phyloP scores from a whole-genome alignment of 2,888 invertebrate genomes.

The Cantharis rufa region DNA sequence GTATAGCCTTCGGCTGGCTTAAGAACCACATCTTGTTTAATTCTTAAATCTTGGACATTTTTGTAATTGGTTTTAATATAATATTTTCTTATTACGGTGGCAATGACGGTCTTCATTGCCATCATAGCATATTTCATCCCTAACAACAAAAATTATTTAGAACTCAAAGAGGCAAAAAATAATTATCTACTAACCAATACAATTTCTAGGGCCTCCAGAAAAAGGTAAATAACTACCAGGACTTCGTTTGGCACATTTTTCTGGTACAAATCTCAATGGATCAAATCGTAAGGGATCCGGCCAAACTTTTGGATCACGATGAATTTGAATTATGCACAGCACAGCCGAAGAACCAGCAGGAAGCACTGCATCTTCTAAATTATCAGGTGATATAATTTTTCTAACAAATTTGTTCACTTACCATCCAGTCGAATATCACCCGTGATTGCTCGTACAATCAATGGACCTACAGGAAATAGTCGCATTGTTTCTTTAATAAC shows the following conservation, averaged over 20 bases:
- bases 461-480: slow-evolving; percentile 37
- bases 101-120: slow-evolving; percentile 1
- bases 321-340: background rate
- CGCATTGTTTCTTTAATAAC: background rate
- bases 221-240: background rate
- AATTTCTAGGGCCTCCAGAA: background rate
- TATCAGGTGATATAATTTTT: background rate
- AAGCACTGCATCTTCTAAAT: background rate
- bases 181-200: background rate
- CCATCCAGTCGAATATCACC: slow-evolving; percentile 13
- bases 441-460: slow-evolving; percentile 21
- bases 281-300: slow-evolving; percentile 1
- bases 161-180: background rate
- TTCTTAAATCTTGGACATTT: background rate
- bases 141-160: background rate
- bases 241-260: background rate
- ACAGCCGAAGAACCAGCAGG: background rate
- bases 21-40: background rate
- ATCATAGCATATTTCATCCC: slow-evolving; percentile 5
- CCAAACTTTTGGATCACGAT: background rate
- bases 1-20: background rate
- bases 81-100: background rate
- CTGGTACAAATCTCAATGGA: slow-evolving; percentile 18
- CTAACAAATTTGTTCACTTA: background rate
- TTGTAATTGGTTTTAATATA: background rate